Base-by-base conservation (phyloP, 1,140 invertebrate species). In the Cydia strobilella region DNA sequence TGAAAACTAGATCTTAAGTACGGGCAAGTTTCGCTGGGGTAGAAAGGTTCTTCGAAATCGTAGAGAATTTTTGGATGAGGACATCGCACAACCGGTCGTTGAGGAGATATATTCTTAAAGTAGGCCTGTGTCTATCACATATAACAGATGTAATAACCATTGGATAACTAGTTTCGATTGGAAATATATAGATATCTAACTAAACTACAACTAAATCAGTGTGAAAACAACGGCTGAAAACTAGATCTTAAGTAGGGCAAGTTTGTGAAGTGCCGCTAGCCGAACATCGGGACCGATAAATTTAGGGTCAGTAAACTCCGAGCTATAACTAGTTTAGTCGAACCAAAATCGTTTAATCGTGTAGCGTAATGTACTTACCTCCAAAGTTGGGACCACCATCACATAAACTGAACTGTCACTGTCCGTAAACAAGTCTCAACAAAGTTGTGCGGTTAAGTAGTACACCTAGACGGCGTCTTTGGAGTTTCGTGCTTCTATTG, bases 371-470 rank as follows among this genome's bases (percentile, higher is more conserved):
- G 79, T 77, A 78, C 45, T 62, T 75, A 77, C 62, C 71, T 79
- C 77, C 75, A 76, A 78, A 84, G 76, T 84, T 84, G 63, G 79
- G 74, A 76, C 79, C 83, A 77, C 80, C 76, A 75, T 82, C 79
- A 80, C 83, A 81, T 85, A 85, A 85, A 85, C 77, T 45, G 79
- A 82, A 80, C 81, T 80, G 79, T 80, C 77, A 81, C 78, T 80
- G 79, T 80, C 77, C 79, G 79, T 82, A 82, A 83, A 83, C 82
- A 85, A 85, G 82, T 83, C 78, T 80, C 83, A 85, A 83, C 82
- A 85, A 85, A 85, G 80, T 85, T 85, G 78, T 79, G 82, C 76
- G 83, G 83, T 82, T 79, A 80, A 83, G 80, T 83, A 83, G 65
- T 69, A 59, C n/a, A 66, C 20, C 74, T 77, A 83, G 78, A 76